Evolutionary conservation across 2,888 invertebrate genomes (phyloP).

Genomic region (Eugnorisma glareosa): DNA sequence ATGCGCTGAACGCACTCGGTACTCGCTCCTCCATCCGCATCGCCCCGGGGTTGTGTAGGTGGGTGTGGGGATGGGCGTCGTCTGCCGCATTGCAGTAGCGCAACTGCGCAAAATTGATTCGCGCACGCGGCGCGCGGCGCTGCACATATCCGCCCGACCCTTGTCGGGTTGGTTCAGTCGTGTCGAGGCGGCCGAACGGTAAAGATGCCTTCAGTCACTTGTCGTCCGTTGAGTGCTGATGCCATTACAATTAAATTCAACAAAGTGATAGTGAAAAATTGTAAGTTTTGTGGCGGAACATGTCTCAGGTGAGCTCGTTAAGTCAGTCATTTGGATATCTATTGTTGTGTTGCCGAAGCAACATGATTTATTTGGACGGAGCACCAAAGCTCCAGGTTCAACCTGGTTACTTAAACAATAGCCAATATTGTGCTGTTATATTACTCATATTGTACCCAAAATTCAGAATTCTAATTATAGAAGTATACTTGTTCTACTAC

Average conservation of each 20-base stretch:
- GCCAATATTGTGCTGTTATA: not conserved
- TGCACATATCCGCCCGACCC: not conserved
- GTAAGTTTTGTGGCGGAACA: not conserved
- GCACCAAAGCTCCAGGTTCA: not conserved
- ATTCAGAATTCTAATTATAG: no score
- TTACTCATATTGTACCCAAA: no score
- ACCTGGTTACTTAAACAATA: not conserved
- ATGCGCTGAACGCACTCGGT: not conserved
- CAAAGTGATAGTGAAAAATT: not conserved
- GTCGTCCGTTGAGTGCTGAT: not conserved
- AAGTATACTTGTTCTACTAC: no score
- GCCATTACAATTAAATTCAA: not conserved
- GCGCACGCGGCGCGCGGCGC: no score
- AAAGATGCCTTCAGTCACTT: not conserved
- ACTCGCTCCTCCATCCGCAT: not conserved
- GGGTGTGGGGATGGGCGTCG: not conserved
- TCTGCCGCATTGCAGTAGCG: slow-evolving; percentile 8
- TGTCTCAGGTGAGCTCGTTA: not conserved
- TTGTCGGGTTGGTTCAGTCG: not conserved
- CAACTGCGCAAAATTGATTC: slow-evolving; percentile 4
- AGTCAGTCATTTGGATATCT: not conserved
- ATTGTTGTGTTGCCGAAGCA: not conserved
- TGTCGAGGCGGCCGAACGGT: not conserved
- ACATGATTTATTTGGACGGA: not conserved
- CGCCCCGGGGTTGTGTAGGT: not conserved